Evolutionary conservation across 2,797 vertebrate genomes (phyloP).

Genomic region (Sarcophilus harrisii): DNA sequence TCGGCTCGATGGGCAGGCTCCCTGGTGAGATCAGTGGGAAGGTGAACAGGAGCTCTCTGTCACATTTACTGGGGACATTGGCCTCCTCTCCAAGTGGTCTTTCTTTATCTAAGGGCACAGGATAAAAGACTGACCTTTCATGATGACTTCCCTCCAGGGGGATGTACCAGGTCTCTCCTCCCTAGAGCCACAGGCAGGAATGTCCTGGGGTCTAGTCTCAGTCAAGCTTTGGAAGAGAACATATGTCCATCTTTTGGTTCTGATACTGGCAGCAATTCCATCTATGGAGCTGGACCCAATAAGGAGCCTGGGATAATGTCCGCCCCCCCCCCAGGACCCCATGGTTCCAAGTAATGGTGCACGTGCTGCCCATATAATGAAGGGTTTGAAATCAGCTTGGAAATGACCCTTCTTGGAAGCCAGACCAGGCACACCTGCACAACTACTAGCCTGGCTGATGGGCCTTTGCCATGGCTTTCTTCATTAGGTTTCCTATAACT

Average conservation of each 20-base stretch:
- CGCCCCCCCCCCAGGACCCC: not conserved
- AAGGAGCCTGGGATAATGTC: not conserved
- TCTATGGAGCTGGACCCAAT: not conserved
- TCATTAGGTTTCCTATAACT: not conserved
- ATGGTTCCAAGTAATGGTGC: not conserved
- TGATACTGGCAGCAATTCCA: not conserved
- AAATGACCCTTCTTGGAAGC: not conserved
- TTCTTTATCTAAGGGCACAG: not conserved
- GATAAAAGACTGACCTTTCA: not conserved
- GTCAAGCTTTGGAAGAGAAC: not conserved
- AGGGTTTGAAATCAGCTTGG: not conserved
- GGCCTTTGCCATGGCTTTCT: not conserved
- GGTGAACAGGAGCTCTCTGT: not conserved
- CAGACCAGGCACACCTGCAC: too few species aligned
- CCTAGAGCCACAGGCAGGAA: not conserved
- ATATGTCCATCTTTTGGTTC: not conserved
- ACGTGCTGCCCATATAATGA: not conserved
- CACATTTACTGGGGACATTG: not conserved
- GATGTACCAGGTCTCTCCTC: not conserved
- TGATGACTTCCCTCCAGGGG: not conserved
- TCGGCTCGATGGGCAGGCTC: not conserved
- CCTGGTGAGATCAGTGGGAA: not conserved
- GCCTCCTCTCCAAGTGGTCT: not conserved
- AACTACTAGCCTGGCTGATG: not conserved
- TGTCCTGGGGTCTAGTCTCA: not conserved